These are phyloP conservation scores for Lonchura striata DNA, from an alignment of 2,113 vertebrate species.

Conservation along the genomic window DNA sequence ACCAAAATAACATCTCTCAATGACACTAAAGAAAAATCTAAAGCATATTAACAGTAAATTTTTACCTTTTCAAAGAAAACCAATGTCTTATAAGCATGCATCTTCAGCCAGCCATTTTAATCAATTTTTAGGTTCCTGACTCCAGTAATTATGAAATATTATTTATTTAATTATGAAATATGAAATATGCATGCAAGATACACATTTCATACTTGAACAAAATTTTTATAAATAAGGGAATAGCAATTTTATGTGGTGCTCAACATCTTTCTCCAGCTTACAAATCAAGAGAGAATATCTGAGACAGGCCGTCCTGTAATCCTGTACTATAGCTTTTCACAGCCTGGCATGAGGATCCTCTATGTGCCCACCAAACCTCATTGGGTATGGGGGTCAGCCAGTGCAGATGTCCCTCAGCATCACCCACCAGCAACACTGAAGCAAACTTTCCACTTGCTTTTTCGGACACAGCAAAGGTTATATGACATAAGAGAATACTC, in stretches of 20 bases:
- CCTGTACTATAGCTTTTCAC: not conserved
- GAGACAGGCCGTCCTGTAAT: not conserved
- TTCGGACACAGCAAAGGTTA: not conserved
- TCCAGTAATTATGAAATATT: not conserved
- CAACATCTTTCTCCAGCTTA: accelerated
- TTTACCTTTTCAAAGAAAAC: not conserved
- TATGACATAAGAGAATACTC: not conserved
- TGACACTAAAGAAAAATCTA: not conserved
- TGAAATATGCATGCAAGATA: not conserved
- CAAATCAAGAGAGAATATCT: not conserved
- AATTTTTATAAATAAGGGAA: not conserved
- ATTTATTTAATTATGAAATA: too few relatives aligned
- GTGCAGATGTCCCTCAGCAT: not conserved
- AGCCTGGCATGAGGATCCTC: not conserved
- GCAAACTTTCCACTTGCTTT: not conserved
- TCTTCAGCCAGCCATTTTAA: not conserved
- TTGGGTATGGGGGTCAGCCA: not conserved
- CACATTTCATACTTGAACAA: not conserved
- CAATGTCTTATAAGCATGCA: not conserved
- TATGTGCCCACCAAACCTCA: not conserved
- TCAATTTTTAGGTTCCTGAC: not conserved
- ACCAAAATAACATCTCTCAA: not conserved
- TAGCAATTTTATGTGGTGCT: not conserved
- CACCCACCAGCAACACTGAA: not conserved
- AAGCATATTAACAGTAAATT: not conserved